Base-by-base conservation (phyloP, 2,113 vertebrate species). In the Chloropsis hardwickii region DNA sequence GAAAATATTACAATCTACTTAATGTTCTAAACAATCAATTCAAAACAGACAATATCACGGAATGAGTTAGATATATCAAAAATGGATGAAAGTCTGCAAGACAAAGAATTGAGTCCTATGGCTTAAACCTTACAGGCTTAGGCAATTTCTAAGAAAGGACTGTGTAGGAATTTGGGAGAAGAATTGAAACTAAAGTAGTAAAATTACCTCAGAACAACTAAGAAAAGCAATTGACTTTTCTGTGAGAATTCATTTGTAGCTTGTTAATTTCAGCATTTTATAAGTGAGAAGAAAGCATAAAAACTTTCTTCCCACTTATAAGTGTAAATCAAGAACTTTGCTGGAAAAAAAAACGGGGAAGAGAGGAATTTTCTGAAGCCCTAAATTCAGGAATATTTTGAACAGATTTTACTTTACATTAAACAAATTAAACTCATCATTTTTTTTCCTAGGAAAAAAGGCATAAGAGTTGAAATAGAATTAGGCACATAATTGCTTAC, bases 181-280 rank as follows among this genome's bases (percentile, higher is more conserved):
- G 15, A 85, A 78, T 11, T 81, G 24, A 89, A 94, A 92, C 40
- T 71, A 86, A 79, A 40, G 12, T 42, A 17, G 82, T 57, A 90
- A 88, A 84, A 94, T 87, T 91, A 85, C 81, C 17, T 57, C 14
- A 40, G 19, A 90, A 17, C 25, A 76, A 56, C 7, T 72, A 94
- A 78, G 65, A 88, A 93, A 78, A 92, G 7, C 9, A 81, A 64
- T 37, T 61, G 15, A 53, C 31, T 89, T 95, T 93, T 90, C 77
- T 72, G 16, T 17, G 9, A 67, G 29, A 89, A 96, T 74, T 54
- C 22, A 72, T 81, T 88, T 1, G 3, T 76, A n/a, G 86, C 35
- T 90, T 93, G 45, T 29, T 89, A 92, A 95, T 94, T 81, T 91
- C 66, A 79, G 19, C n/a, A 80, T 90, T 88, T 86, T 85, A 86